Evolutionary conservation across 2,888 invertebrate species (phyloP).

Genomic region (Macaria liturata): DNA sequence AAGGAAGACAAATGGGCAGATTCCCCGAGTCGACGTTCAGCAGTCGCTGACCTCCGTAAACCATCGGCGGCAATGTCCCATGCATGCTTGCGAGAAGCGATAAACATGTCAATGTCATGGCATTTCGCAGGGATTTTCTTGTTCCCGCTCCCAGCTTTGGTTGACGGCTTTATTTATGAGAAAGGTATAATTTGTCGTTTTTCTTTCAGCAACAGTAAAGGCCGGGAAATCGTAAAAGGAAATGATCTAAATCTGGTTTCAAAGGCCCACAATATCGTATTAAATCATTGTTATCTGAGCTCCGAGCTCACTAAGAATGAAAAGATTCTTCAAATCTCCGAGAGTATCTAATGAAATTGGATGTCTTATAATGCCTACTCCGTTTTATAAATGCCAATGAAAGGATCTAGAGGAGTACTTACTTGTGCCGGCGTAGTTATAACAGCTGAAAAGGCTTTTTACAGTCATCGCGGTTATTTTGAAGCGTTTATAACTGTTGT

Average conservation of each 20-base stretch:
- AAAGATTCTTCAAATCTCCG: constrained; percentile 5
- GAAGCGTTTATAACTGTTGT: no score
- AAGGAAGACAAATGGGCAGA: no score
- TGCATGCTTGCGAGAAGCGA: constrained; percentile 22
- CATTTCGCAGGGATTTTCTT: constrained; percentile 24
- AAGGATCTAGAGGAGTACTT: constrained; percentile 2
- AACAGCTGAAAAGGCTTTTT: no score
- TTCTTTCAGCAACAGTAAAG: constrained; percentile 4
- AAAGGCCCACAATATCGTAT: constrained; percentile 3
- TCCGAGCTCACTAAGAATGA: neutral
- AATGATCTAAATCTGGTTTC: constrained; percentile 5
- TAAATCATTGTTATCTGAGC: constrained; percentile 7
- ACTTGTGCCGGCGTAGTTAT: no score
- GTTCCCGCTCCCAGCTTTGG: constrained; percentile 9
- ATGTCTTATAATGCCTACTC: constrained; percentile 13
- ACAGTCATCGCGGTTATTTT: no score
- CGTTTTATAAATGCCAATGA: constrained; percentile 7
- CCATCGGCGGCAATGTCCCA: constrained; percentile 19
- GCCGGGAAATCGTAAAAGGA: constrained; percentile 8
- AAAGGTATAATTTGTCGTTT: constrained; percentile 15
- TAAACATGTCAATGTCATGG: constrained; percentile 28
- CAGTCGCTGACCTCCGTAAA: constrained; percentile 1
- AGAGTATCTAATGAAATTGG: constrained; percentile 9
- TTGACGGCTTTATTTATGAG: constrained; percentile 9
- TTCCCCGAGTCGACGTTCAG: neutral